Base-by-base conservation (phyloP, 2,888 invertebrate genomes). In the Strigamia maritima region DNA sequence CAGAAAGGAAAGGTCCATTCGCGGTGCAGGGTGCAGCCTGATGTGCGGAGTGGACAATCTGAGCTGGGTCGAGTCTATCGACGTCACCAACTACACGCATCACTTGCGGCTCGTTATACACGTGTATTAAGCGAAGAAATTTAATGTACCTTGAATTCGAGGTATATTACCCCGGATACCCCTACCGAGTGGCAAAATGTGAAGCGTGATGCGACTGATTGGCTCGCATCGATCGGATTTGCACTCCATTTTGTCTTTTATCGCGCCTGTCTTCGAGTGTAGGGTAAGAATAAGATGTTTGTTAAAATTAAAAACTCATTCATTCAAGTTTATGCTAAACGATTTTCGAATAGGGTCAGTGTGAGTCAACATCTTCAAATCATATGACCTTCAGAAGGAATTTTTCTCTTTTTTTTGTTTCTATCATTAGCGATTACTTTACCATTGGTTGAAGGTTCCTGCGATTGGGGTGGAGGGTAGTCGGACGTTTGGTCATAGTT, bases 371-470 rank as follows among this genome's bases (percentile, higher is more conserved):
- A 24, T 24, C 19, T 19, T 60, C 14, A 60, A 60, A 60, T 60
- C 60, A 60, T 60, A 24, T 60, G 60, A 60, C 60, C 60, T 60
- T 60, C 19, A 60, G 19, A 12, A 60, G 60, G 60, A 60, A 60
- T 60, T 60, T 19, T 60, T 60, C 19, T 60, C 19, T 60, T 60
- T 60, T 19, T 24, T 60, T 22, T 12, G 14, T 1, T 22, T 60
- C 12, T 12, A 44, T 44, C 44, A 44, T 44, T 44, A 44, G 44
- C 12, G 60, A 60, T 60, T 60, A 19, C 7, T 60, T 60, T 60
- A 24, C 60, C 60, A 60, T 60, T 60, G 19, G 49, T 49, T 49
- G 49, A 49, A 49, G 49, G 49, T 6, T 19, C 16, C 49, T 49
- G 60, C 24, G 60, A 60, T 60, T 60, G 60, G 60, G 24, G 60